Conservation (phyloP, 2,797 vertebrate genomes). For the Phylloscopus collybita region DNA sequence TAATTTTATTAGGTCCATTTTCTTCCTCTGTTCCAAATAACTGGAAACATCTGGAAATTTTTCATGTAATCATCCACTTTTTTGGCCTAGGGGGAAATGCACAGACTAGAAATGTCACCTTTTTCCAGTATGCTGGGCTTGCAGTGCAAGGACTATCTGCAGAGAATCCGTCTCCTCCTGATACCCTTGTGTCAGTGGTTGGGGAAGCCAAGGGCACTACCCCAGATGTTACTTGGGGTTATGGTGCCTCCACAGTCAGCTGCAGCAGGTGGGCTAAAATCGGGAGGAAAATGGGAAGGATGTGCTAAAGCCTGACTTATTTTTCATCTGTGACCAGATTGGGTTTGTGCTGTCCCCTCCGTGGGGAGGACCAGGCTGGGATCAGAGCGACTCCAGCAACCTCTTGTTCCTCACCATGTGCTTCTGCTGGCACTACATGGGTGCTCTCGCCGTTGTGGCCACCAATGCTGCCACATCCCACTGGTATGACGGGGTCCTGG, state of each 20-base stretch:
- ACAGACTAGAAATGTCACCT: not conserved
- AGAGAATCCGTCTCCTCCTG: not conserved
- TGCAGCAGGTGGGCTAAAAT: not conserved
- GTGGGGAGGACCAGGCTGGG: constrained; percentile 82
- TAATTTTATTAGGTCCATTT: not conserved
- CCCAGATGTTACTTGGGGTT: not conserved
- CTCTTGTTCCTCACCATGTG: constrained; percentile 91
- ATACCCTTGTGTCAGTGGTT: not conserved
- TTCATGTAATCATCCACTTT: fast-evolving
- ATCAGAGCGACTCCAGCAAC: constrained; percentile 76
- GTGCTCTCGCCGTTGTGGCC: constrained; percentile 74
- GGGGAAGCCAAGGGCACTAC: not conserved
- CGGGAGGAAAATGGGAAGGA: too few relatives aligned
- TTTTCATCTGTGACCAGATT: constrained; percentile 76
- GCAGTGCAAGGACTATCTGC: not conserved
- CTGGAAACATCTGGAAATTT: not conserved
- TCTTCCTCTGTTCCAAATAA: not conserved
- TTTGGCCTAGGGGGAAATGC: not conserved
- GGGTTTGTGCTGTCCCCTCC: constrained; percentile 91
- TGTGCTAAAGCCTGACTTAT: not conserved
- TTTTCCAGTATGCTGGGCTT: not conserved
- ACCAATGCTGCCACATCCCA: constrained; percentile 73
- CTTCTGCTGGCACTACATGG: constrained; percentile 91
- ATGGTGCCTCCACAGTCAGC: not conserved
- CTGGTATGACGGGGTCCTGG: constrained; percentile 78